phyloP scores from a whole-genome alignment of 2,888 invertebrate species.

The Dynastes grantii region DNA sequence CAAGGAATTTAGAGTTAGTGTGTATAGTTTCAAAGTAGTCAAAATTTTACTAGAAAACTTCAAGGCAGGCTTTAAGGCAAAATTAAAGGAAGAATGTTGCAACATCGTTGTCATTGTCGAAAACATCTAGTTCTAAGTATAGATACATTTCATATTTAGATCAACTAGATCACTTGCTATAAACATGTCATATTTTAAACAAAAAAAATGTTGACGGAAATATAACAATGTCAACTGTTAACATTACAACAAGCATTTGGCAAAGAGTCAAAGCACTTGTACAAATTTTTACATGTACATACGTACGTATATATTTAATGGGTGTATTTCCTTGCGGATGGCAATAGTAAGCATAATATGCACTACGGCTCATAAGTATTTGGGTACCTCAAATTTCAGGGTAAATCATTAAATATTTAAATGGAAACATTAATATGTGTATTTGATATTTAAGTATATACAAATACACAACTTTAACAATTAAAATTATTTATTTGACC shows the following conservation, averaged over 20 bases:
- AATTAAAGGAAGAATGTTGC: no score
- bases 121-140: not conserved
- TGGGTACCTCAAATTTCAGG: no score
- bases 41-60: no score
- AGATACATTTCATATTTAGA: not conserved
- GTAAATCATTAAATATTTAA: no score
- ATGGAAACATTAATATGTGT: no score
- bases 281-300: not conserved
- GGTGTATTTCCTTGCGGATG: not conserved
- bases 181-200: not conserved
- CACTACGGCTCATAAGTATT: no score
- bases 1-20: no score
- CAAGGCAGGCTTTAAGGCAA: no score
- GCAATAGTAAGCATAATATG: not conserved
- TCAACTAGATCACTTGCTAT: not conserved
- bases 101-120: not conserved
- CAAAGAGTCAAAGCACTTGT: constrained; percentile 1
- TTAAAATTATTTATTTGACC: no score
- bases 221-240: constrained; percentile 5
- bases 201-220: not conserved
- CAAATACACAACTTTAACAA: no score
- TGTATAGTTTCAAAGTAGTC: no score
- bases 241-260: constrained; percentile 7
- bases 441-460: no score
- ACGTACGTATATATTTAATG: not conserved